Conservation (phyloP, 2,113 vertebrate species). For the Condylura cristata region DNA sequence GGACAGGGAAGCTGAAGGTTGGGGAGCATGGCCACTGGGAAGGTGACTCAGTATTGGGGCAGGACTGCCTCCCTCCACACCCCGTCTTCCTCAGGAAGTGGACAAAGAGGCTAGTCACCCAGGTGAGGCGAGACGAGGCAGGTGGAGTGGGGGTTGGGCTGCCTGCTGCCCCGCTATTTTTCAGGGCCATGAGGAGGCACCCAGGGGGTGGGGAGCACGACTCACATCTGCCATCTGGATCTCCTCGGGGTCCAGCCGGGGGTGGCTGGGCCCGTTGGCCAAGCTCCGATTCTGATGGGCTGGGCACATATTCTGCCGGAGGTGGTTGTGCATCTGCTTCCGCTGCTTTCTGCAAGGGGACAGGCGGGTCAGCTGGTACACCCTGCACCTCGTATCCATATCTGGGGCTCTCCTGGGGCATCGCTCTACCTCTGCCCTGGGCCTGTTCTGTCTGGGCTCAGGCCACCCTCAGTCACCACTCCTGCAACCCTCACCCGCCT, state of each 20-base stretch:
- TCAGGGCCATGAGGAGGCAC: not conserved
- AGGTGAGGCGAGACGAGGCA: not conserved
- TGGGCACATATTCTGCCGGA: slow-evolving; percentile 97
- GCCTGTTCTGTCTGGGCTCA: not conserved
- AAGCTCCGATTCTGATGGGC: slow-evolving; percentile 96
- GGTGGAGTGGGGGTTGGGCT: not conserved
- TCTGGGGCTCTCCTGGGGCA: not conserved
- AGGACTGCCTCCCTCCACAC: not conserved
- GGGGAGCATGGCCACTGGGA: not conserved
- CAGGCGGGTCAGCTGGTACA: not conserved
- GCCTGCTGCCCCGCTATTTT: not conserved
- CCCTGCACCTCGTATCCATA: too few relatives aligned
- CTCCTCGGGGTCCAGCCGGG: slow-evolving; percentile 96
- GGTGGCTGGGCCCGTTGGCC: slow-evolving; percentile 97
- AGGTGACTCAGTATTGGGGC: not conserved
- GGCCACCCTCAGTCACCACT: not conserved
- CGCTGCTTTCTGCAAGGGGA: slow-evolving; percentile 93
- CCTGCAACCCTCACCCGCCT: not conserved
- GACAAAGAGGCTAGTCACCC: not conserved
- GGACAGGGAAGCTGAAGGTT: not conserved
- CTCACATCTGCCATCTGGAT: slow-evolving; percentile 98
- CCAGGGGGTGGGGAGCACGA: slow-evolving; percentile 50
- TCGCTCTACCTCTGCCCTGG: not conserved
- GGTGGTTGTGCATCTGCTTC: slow-evolving; percentile 98
- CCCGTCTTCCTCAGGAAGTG: not conserved